Conservation (phyloP, 1,140 invertebrate species). For the Anoplolepis gracilipes region DNA sequence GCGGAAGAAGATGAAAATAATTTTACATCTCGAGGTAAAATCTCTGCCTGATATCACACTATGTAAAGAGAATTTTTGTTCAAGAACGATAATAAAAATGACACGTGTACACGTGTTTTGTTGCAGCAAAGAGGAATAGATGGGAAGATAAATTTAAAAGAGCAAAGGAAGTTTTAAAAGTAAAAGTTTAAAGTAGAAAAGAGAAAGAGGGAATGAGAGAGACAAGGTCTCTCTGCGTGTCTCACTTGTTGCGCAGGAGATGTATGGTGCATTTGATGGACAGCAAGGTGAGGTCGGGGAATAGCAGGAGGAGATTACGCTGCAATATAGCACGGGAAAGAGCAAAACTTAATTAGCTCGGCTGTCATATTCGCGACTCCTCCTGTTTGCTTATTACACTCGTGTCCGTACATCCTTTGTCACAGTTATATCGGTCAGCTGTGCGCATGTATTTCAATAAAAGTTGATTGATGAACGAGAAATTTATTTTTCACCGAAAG, state of each 20-base stretch:
- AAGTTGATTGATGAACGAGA: background rate
- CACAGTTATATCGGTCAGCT: background rate
- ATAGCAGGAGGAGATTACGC: constrained; percentile 14
- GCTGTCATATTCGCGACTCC: constrained; percentile 48
- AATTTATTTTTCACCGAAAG: background rate
- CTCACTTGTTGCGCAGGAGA: constrained; percentile 70
- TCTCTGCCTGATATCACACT: background rate
- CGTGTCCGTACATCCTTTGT: constrained; percentile 46
- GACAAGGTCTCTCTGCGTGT: constrained; percentile 42
- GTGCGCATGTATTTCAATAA: background rate
- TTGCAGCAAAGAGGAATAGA: background rate
- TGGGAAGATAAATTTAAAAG: background rate
- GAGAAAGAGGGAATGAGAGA: constrained; percentile 10
- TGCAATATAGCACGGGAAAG: constrained; percentile 66
- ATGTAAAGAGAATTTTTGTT: background rate
- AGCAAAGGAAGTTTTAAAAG: background rate
- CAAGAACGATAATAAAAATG: background rate
- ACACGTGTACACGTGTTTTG: background rate
- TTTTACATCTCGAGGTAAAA: background rate
- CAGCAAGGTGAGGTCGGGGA: constrained; percentile 17
- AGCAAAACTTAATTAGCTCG: constrained; percentile 72
- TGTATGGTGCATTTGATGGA: constrained; percentile 46
- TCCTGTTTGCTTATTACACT: constrained; percentile 67
- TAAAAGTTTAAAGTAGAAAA: constrained; percentile 16
- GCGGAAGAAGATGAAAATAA: background rate